Evolutionary conservation across 2,113 vertebrate genomes (phyloP).

Genomic region (Cricetomys ansorgei): DNA sequence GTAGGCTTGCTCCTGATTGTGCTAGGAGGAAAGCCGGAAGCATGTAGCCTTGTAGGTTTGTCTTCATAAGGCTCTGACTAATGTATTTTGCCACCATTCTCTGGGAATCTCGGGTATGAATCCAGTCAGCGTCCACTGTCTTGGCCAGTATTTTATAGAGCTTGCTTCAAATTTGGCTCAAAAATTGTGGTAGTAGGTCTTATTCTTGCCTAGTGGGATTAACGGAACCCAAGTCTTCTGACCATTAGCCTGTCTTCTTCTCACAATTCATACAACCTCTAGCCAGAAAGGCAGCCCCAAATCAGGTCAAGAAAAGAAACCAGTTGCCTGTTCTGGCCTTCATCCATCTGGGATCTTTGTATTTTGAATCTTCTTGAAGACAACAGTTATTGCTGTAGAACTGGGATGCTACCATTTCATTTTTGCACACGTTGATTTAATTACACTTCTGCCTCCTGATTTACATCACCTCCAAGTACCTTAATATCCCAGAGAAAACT

Average conservation of each 20-base stretch:
- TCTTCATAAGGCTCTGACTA: too few relatives aligned
- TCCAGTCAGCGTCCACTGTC: too few relatives aligned
- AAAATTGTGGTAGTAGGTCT: too few relatives aligned
- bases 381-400: background rate
- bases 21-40: too few relatives aligned
- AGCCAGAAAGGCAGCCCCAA: background rate
- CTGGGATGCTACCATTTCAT: background rate
- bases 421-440: background rate
- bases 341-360: background rate
- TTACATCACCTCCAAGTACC: background rate
- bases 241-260: background rate
- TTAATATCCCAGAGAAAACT: background rate
- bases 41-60: too few relatives aligned
- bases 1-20: too few relatives aligned
- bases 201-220: too few relatives aligned
- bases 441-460: background rate
- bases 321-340: background rate
- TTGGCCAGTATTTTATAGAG: too few relatives aligned
- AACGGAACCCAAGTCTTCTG: background rate
- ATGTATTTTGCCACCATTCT: too few relatives aligned
- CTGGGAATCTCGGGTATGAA: too few relatives aligned
- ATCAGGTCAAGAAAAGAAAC: background rate
- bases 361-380: background rate
- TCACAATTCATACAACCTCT: background rate
- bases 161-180: too few relatives aligned